Evolutionary conservation across 1,140 invertebrate genomes (phyloP).

Genomic region (Zaprionus ghesquierei): DNA sequence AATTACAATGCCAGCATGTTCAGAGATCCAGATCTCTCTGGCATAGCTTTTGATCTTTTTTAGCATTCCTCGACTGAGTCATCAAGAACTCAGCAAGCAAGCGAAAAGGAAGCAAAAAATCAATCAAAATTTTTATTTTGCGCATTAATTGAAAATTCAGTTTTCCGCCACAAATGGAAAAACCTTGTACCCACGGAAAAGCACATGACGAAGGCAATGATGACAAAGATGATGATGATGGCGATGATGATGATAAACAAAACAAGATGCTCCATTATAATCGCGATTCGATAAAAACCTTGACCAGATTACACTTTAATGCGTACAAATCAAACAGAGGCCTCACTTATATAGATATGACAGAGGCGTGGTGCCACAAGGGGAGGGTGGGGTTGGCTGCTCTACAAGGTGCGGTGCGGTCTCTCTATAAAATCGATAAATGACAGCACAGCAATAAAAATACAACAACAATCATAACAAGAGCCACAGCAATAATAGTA

Average conservation of each 20-base stretch:
- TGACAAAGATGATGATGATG: slow-evolving; percentile 12
- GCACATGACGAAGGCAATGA: neutral
- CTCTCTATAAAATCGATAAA: slow-evolving; percentile 72
- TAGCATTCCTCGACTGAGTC: slow-evolving; percentile 34
- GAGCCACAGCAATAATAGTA: slow-evolving; percentile 63
- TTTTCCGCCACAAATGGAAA: slow-evolving; percentile 16
- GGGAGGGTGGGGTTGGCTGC: neutral
- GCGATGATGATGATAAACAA: slow-evolving; percentile 55
- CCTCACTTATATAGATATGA: slow-evolving; percentile 52
- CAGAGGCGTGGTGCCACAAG: neutral
- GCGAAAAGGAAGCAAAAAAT: slow-evolving; percentile 27
- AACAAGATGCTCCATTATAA: slow-evolving; percentile 35
- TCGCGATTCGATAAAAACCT: slow-evolving; percentile 53
- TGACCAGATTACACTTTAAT: slow-evolving; percentile 74
- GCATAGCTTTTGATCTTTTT: slow-evolving; percentile 21
- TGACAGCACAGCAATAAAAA: slow-evolving; percentile 75
- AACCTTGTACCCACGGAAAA: neutral
- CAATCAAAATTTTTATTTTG: slow-evolving; percentile 21
- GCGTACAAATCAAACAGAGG: slow-evolving; percentile 73
- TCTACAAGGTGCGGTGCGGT: slow-evolving; percentile 35
- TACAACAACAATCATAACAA: slow-evolving; percentile 34
- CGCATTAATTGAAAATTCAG: slow-evolving; percentile 27
- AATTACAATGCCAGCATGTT: slow-evolving; percentile 17
- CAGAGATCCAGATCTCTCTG: too few relatives aligned
- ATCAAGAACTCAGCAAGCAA: slow-evolving; percentile 20